Conservation (phyloP, 2,888 invertebrate species). For the Drosophila ustulata region DNA sequence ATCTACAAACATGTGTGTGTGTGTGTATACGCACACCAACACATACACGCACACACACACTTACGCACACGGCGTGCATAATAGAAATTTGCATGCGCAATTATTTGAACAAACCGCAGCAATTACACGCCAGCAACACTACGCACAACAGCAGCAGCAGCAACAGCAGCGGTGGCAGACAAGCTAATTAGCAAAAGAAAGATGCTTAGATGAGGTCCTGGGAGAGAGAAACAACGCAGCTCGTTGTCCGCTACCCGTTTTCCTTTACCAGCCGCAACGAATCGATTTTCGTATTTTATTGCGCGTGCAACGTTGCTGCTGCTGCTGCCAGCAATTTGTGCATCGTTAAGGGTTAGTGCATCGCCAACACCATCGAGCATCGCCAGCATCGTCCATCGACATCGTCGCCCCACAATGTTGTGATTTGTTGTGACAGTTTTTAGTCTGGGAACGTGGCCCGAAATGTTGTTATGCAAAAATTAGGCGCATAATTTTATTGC, state of each 20-base stretch:
- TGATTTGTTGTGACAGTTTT: conserved; percentile 85
- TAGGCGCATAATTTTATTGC: conserved; percentile 84
- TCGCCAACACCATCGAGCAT: conserved; percentile 33
- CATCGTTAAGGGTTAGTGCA: conserved; percentile 74
- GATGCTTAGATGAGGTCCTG: conserved; percentile 26
- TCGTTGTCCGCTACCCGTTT: conserved; percentile 6
- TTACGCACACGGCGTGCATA: conserved; percentile 50
- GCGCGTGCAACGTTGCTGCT: conserved; percentile 51
- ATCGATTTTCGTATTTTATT: conserved; percentile 83
- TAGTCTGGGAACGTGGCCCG: conserved; percentile 44
- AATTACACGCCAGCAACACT: conserved; percentile 71
- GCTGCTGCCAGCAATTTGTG: conserved; percentile 66
- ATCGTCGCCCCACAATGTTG: conserved; percentile 65
- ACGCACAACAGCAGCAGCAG: conserved; percentile 46
- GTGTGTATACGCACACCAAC: background rate
- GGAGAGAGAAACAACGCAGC: conserved; percentile 15
- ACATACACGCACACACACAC: conserved; percentile 1
- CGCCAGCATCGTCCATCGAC: conserved; percentile 33
- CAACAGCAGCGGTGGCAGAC: conserved; percentile 55
- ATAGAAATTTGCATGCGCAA: conserved; percentile 81
- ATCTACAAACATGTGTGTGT: conserved; percentile 19
- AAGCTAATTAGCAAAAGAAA: conserved; percentile 73
- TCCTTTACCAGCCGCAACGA: conserved; percentile 64
- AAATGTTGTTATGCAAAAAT: conserved; percentile 85
- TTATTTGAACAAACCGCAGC: conserved; percentile 80